A percentile compares a stretch with the other conserved stretches of the same genome.
Conservation (phyloP, 64 coral and sea anemone genomes). For the Astreopora myriophthalma region DNA sequence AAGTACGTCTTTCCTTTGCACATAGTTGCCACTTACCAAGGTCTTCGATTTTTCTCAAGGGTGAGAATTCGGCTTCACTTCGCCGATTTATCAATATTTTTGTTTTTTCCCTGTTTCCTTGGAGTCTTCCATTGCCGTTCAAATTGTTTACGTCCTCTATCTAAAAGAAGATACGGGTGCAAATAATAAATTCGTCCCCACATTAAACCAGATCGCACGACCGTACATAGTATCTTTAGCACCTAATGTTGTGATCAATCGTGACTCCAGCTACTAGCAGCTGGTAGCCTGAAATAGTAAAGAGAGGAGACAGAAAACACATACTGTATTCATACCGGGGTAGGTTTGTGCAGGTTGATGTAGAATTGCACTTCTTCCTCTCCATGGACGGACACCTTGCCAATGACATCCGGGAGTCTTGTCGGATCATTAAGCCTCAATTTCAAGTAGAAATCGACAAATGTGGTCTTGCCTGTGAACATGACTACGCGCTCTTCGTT, state of each 20-base stretch:
- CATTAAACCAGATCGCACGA: too few relatives aligned
- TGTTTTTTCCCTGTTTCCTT: neutral
- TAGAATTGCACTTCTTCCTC: slow-evolving; percentile 68
- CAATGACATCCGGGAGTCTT: slow-evolving; percentile 85
- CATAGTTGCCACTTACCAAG: neutral
- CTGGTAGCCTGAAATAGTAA: too few relatives aligned
- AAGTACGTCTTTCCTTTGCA: too few relatives aligned
- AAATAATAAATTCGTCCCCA: too few relatives aligned
- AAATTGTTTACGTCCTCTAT: neutral
- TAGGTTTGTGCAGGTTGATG: slow-evolving; percentile 79
- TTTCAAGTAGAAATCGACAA: slow-evolving; percentile 92
- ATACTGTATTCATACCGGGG: slow-evolving; percentile 67
- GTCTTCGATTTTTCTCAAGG: neutral
- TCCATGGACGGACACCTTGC: slow-evolving; percentile 80
- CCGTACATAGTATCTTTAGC: too few relatives aligned
- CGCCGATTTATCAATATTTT: neutral
- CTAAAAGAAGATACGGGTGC: neutral
- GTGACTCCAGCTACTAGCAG: too few relatives aligned
- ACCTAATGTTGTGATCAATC: too few relatives aligned
- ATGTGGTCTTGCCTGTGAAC: slow-evolving; percentile 81
- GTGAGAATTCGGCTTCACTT: neutral
- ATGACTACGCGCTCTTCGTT: slow-evolving; percentile 78
- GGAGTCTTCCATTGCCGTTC: neutral
- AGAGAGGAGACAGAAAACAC: neutral
- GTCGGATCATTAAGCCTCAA: slow-evolving; percentile 87